Evolutionary conservation across 2,797 vertebrate species (phyloP), one percentile per base, ranked within the genome.

Genomic region (Acanthiza pusilla): DNA sequence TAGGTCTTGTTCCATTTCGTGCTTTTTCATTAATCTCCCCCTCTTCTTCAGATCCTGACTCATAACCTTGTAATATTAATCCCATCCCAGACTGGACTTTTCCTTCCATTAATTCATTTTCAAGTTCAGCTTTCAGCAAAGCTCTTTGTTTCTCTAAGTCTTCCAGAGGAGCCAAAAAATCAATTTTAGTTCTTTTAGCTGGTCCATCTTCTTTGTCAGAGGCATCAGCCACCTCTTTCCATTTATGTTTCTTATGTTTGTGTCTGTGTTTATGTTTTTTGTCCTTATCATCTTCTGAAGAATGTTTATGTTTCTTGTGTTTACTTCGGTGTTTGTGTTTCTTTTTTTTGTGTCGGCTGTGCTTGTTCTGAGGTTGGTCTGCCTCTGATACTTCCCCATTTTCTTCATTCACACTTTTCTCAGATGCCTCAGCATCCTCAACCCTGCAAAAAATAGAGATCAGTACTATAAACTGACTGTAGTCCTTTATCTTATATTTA

Each of bases 301-400:
- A 98, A 95, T 99, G 99, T 98, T 99, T 99, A 96, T 99, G 99
- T 95, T 99, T 99, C 98, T 99, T 99, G 97, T 99, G 99, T 97
- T 99, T 99, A 96, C 98, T 99, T 75, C 99, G 98, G 94, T 99
- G 99, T 97, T 99, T 99, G 96, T 99, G 99, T 98, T 99, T 99
- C 98, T 99, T 99, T 97, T 99, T 99, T 98, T 99, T 99, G 97
- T 99, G 99, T 97, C 99, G 98, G 96, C 97, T 98, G 91, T 98
- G 98, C 91, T 98, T 98, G 94, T 93, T 97, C 89, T 98, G 98
- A 88, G 98, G 98, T 63, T 98, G 98, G 4, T 98, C 98, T 82
- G 98, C 98, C 94, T 99, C 99, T 30, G 99, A 99, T 42, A 99
- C 94, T 20, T 99, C 99, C 40, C 99, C 99, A 81, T 99, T 99